phyloP scores from a whole-genome alignment of 1,140 invertebrate genomes.

The Drosophila orena region DNA sequence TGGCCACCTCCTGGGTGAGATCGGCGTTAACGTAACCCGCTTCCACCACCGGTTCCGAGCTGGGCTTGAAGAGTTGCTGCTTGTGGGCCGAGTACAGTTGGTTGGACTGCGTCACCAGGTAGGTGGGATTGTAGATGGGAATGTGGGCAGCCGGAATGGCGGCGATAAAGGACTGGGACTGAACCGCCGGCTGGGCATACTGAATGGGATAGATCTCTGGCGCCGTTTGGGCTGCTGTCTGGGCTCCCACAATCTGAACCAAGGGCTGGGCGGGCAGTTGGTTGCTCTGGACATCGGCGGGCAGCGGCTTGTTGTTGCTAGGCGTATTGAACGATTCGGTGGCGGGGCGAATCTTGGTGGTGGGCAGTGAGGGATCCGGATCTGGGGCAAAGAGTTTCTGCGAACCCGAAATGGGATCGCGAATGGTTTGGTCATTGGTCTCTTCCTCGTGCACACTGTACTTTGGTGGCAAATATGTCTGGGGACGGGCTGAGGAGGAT shows the following conservation, averaged over 20 bases:
- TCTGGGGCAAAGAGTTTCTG: constrained; percentile 85
- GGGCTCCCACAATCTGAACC: constrained; percentile 75
- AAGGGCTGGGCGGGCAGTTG: constrained; percentile 73
- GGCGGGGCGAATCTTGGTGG: constrained; percentile 82
- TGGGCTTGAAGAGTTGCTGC: constrained; percentile 81
- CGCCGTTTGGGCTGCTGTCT: constrained; percentile 61
- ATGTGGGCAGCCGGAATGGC: constrained; percentile 67
- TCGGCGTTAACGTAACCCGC: constrained; percentile 74
- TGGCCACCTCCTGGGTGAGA: constrained; percentile 81
- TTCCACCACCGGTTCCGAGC: constrained; percentile 60
- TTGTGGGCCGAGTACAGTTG: constrained; percentile 79
- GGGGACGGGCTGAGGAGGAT: constrained; percentile 31
- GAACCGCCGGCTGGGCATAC: constrained; percentile 55
- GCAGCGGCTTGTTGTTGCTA: constrained; percentile 85
- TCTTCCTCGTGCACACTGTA: constrained; percentile 86
- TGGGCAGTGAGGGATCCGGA: constrained; percentile 85
- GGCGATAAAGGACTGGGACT: constrained; percentile 55
- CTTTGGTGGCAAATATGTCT: constrained; percentile 59
- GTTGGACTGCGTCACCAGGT: constrained; percentile 83
- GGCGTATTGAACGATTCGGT: constrained; percentile 85
- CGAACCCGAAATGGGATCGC: constrained; percentile 80
- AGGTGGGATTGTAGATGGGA: constrained; percentile 84
- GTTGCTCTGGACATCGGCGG: constrained; percentile 74
- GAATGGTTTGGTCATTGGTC: constrained; percentile 84
- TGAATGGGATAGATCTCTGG: constrained; percentile 77